These are phyloP conservation scores for Rhingia rostrata DNA, from an alignment of 2,888 invertebrate genomes.

Conservation along the genomic window DNA sequence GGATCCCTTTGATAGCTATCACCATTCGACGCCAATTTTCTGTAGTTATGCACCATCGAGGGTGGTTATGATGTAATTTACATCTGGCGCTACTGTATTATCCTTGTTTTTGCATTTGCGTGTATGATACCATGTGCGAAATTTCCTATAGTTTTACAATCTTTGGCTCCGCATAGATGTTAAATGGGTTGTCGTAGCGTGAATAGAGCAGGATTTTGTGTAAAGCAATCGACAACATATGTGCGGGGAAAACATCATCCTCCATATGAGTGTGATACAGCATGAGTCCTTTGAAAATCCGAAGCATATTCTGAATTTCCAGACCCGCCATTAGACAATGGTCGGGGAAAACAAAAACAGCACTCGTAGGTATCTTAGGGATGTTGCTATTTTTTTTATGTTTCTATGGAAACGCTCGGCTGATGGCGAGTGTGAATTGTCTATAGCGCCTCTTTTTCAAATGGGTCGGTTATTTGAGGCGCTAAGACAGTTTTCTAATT, in stretches of 20 bases:
- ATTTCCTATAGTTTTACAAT: slow-evolving; percentile 39
- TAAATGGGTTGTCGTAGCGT: slow-evolving; percentile 22
- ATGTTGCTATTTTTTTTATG: slow-evolving; percentile 61
- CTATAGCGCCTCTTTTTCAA: slow-evolving; percentile 57
- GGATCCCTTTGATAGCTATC: slow-evolving; percentile 1
- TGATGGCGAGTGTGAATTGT: slow-evolving; percentile 49
- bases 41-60: slow-evolving; percentile 8
- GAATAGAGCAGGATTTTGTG: slow-evolving; percentile 17
- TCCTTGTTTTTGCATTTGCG: slow-evolving; percentile 14
- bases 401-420: slow-evolving; percentile 44
- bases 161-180: slow-evolving; percentile 21
- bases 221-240: slow-evolving; percentile 67
- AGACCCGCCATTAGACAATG: slow-evolving; percentile 43
- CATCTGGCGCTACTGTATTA: slow-evolving; percentile 59
- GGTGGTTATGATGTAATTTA: slow-evolving; percentile 46
- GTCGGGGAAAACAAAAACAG: slow-evolving; percentile 21
- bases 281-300: slow-evolving; percentile 61
- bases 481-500: slow-evolving; percentile 58
- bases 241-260: slow-evolving; percentile 55
- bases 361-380: slow-evolving; percentile 3
- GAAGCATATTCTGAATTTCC: slow-evolving; percentile 58
- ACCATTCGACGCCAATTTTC: slow-evolving; percentile 10
- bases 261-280: slow-evolving; percentile 57
- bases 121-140: slow-evolving; percentile 56
- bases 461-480: slow-evolving; percentile 49